phyloP scores from a whole-genome alignment of 2,888 invertebrate genomes.

The Dynastes hyllus region DNA sequence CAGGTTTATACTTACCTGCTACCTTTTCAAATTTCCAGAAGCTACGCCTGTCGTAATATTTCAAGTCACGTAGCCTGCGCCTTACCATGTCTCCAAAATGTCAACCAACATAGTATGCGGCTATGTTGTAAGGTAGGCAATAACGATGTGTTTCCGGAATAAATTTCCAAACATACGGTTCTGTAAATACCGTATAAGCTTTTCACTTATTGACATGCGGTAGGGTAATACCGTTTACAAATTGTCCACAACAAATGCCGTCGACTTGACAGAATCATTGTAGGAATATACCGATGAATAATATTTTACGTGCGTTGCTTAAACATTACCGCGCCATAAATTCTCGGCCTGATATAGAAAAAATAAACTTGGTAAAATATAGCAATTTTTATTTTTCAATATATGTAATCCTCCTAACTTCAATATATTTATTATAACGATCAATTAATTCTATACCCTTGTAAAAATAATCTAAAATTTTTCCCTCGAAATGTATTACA shows the following conservation, averaged over 20 bases:
- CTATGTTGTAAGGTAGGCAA: constrained; percentile 4
- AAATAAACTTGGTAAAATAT: too few species aligned
- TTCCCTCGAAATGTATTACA: too few species aligned
- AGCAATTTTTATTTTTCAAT: too few species aligned
- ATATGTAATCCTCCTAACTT: too few species aligned
- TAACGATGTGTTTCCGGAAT: constrained; percentile 22
- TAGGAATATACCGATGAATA: too few species aligned
- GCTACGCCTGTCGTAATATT: constrained; percentile 12
- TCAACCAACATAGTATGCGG: neutral
- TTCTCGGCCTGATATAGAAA: too few species aligned
- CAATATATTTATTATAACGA: too few species aligned
- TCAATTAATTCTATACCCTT: too few species aligned
- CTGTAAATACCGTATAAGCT: constrained; percentile 16
- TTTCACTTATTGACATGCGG: constrained; percentile 6
- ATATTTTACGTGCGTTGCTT: too few species aligned
- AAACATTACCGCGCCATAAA: too few species aligned
- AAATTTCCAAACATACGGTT: constrained; percentile 16
- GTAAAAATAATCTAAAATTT: too few species aligned
- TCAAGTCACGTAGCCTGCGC: constrained; percentile 32
- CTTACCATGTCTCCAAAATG: constrained; percentile 15
- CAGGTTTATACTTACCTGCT: constrained; percentile 3
- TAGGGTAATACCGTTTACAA: neutral
- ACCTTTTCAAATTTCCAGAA: constrained; percentile 8
- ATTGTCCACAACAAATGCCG: neutral
- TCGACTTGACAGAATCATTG: neutral